Conservation (phyloP, 64 coral and sea anemone genomes). For the Anthopleura sola region DNA sequence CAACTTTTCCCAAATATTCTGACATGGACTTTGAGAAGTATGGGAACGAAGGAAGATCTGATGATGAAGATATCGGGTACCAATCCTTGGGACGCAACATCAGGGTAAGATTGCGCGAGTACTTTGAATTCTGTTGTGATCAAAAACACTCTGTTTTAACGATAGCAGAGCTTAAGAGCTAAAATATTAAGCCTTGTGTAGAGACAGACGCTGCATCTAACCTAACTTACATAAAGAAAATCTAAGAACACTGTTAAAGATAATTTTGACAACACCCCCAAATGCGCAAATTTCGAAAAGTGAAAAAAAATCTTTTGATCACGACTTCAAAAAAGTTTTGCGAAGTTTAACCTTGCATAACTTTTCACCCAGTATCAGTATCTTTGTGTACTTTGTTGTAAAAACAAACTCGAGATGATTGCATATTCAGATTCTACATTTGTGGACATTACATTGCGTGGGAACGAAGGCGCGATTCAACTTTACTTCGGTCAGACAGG, state of each 20-base stretch:
- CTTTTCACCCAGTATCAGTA: not conserved
- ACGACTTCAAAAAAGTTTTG: not conserved
- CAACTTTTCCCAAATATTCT: not conserved
- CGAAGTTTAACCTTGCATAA: not conserved
- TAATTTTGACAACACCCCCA: not conserved
- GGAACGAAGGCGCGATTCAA: not conserved
- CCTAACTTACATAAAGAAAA: not conserved
- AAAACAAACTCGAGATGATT: not conserved
- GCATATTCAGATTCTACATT: not conserved
- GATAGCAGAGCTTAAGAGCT: not conserved
- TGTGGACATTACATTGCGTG: constrained; percentile 1
- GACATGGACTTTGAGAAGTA: constrained; percentile 7
- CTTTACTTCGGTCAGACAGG: not conserved
- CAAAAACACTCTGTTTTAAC: not conserved
- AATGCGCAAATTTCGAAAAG: too few species aligned
- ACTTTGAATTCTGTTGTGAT: not conserved
- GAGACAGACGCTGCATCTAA: not conserved
- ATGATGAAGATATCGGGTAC: constrained; percentile 52
- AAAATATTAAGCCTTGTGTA: not conserved
- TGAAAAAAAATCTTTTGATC: too few species aligned
- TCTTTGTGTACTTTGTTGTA: not conserved
- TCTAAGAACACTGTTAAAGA: not conserved
- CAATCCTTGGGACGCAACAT: constrained; percentile 53
- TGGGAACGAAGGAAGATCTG: constrained; percentile 1
- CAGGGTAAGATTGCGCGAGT: constrained; percentile 23